Conservation (phyloP, 2,797 vertebrate genomes). For the Poecilia gillii region DNA sequence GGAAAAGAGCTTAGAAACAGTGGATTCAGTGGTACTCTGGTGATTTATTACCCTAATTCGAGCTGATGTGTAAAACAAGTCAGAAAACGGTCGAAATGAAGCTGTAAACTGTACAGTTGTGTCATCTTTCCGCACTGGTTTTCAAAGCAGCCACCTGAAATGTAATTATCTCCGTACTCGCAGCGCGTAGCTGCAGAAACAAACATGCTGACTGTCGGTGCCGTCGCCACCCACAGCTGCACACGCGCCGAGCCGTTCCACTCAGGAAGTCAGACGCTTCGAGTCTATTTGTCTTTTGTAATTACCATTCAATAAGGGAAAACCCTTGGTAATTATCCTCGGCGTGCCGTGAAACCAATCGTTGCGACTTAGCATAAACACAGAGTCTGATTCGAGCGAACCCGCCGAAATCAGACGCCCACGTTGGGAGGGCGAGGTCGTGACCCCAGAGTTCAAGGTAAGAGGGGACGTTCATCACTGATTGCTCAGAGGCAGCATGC, state of each 20-base stretch:
- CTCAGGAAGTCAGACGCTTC: conserved; percentile 68
- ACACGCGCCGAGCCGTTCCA: conserved; percentile 51
- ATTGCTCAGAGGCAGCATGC: not conserved
- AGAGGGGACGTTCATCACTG: conserved; percentile 21
- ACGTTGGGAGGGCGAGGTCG: conserved; percentile 16
- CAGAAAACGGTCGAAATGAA: conserved; percentile 43
- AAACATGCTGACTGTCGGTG: conserved; percentile 49
- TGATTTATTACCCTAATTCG: conserved; percentile 62
- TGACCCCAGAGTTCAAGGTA: conserved; percentile 53
- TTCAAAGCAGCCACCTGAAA: conserved; percentile 57
- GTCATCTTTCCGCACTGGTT: conserved; percentile 37
- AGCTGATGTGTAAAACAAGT: conserved; percentile 46
- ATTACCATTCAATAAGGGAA: conserved; percentile 76
- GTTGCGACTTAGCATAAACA: conserved; percentile 71
- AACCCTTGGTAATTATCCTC: conserved; percentile 71
- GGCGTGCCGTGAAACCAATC: conserved; percentile 63
- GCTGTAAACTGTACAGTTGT: conserved; percentile 45
- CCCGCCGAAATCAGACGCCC: conserved; percentile 43
- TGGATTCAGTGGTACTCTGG: conserved; percentile 22
- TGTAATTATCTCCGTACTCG: conserved; percentile 50
- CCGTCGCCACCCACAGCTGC: conserved; percentile 61
- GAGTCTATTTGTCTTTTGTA: conserved; percentile 79
- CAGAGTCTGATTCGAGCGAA: conserved; percentile 34
- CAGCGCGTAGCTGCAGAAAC: conserved; percentile 49
- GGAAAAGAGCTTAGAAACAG: conserved; percentile 32